Base-by-base conservation (phyloP, 1,140 invertebrate species). In the Arctopsyche grandis region DNA sequence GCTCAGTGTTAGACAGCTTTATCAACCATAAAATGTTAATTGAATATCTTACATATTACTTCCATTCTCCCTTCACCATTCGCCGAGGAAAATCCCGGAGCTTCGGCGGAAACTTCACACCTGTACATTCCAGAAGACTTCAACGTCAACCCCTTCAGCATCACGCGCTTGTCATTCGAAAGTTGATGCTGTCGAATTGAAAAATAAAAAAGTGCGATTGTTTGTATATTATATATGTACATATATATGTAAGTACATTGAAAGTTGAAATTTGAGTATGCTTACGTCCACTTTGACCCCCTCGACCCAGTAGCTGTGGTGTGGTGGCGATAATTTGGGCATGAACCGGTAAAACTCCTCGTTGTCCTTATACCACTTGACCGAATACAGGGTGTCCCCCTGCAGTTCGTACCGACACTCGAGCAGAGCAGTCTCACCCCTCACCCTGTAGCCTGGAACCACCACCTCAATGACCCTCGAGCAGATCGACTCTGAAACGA, bases 351-450 rank as follows among this genome's bases (percentile, higher is more conserved):
- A 96, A 87, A 97, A 96, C 85, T 96, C 95, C 85, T 94, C 93
- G 85, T 95, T 92, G 86, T 96, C 95, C 86, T 95, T 94, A 88
- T 96, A 96, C 95, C 95, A 96, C 84, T 94, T 94, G 77, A 96
- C 93, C 14, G 93, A 91, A 85, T 95, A 95, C 0, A 96, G 88
- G 29, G 87, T 90, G 84, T 95, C 93, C 69, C 90, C 83, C 56
- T 91, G 92, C 26, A 93, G 83, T 78, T 93, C 93, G 89, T 92
- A 95, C 85, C 93, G 91, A 87, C 94, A 96, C 82, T 94, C 91
- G 38, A 96, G 89, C 81, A 91, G 88, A 9, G 93, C 93, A 22
- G 88, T 90, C 81, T 94, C 92, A 24, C 93, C 93, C 43, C 91
- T 91, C 80, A 93, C 85, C 84, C 91, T 92, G 85, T 93, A 94